Evolutionary conservation across 2,113 vertebrate genomes (phyloP).

Genomic region (Phyllostomus hastatus): DNA sequence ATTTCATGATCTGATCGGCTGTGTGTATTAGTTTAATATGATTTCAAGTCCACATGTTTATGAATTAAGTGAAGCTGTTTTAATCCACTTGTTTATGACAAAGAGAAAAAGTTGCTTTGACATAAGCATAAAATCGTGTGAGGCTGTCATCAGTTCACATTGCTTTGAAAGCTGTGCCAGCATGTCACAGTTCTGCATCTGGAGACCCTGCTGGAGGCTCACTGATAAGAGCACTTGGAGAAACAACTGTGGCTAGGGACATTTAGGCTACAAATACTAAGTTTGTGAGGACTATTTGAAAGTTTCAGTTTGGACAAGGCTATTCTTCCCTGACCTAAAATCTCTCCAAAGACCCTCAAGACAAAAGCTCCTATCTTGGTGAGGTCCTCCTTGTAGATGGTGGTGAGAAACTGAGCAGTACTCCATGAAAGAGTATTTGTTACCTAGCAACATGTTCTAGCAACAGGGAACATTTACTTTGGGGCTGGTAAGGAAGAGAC

Average conservation of each 20-base stretch:
- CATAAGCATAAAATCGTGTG: not conserved
- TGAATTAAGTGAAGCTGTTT: not conserved
- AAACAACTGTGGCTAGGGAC: not conserved
- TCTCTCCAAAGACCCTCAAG: not conserved
- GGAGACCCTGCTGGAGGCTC: not conserved
- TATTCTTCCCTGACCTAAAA: not conserved
- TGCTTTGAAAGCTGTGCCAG: not conserved
- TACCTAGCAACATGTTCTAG: not conserved
- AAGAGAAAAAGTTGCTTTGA: not conserved
- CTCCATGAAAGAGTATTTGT: not conserved
- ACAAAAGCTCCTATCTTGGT: not conserved
- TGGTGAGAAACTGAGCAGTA: not conserved
- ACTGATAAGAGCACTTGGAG: not conserved
- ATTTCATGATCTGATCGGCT: not conserved
- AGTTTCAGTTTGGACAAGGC: not conserved
- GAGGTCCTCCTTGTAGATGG: not conserved
- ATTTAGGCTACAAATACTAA: not conserved
- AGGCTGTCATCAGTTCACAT: not conserved
- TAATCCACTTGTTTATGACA: not conserved
- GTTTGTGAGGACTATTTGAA: not conserved
- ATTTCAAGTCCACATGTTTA: not conserved
- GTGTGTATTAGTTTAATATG: not conserved
- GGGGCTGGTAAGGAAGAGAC: not conserved
- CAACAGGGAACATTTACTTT: not conserved
- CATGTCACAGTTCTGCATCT: not conserved